Evolutionary conservation across 30 jellyfish, hydroid and myxozoan genomes (phyloP).

Genomic region (Turritopsis rubra): DNA sequence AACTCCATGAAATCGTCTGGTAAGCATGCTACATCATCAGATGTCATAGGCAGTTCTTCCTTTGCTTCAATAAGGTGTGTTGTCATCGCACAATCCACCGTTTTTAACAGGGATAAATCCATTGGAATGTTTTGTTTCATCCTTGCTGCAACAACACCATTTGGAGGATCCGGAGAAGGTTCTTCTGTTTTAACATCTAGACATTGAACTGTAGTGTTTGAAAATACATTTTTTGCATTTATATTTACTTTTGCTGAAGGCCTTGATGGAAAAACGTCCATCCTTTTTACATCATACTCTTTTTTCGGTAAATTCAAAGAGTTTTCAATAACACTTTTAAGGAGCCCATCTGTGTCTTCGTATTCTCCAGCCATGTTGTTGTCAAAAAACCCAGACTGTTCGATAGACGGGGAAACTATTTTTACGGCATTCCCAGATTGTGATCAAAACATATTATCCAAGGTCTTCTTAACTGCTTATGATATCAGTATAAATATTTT

Average conservation of each 20-base stretch:
- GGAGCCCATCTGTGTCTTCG: not conserved
- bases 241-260: not conserved
- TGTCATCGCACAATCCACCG: not conserved
- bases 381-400: not conserved
- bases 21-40: not conserved
- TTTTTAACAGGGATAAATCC: not conserved
- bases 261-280: conserved; percentile 16
- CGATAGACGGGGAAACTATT: not conserved
- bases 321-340: not conserved
- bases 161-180: not conserved
- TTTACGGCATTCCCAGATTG: not conserved
- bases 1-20: not conserved
- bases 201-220: not conserved
- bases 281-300: not conserved
- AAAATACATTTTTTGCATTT: not conserved
- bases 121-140: not conserved
- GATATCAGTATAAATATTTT: not conserved
- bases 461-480: not conserved
- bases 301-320: not conserved
- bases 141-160: not conserved
- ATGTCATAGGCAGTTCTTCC: not conserved
- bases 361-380: conserved; percentile 10
- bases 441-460: not conserved
- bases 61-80: not conserved
- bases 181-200: conserved; percentile 18